phyloP scores from a whole-genome alignment of 2,797 vertebrate species.

The Rhodeus uyekii region DNA sequence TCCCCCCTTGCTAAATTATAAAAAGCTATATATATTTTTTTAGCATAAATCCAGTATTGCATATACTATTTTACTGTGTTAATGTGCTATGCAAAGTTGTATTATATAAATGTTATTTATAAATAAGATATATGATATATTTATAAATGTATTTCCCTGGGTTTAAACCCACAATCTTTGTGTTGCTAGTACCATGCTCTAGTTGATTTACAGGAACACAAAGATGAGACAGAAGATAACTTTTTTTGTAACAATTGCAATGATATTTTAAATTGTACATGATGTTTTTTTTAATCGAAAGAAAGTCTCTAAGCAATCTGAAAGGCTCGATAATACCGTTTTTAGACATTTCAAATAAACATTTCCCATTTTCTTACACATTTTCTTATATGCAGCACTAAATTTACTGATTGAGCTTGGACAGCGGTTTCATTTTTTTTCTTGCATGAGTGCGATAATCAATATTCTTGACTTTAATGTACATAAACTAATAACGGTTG shows the following conservation, averaged over 20 bases:
- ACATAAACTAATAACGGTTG: slow-evolving; percentile 46
- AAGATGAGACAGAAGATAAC: too few species aligned
- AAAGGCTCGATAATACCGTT: background rate
- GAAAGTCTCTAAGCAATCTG: background rate
- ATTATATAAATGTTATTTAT: too few species aligned
- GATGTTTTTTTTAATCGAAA: background rate
- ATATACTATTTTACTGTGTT: too few species aligned
- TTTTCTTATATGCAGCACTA: background rate
- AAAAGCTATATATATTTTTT: too few species aligned
- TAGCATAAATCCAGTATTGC: too few species aligned
- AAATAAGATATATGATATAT: too few species aligned
- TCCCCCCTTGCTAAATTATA: too few species aligned
- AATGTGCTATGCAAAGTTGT: too few species aligned
- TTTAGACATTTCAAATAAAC: background rate
- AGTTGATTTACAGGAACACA: too few species aligned
- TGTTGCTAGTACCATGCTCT: too few species aligned
- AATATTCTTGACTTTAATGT: slow-evolving; percentile 40
- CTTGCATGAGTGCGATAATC: slow-evolving; percentile 36
- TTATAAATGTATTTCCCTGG: too few species aligned
- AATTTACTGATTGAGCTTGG: background rate
- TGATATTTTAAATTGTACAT: background rate
- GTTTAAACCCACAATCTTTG: too few species aligned
- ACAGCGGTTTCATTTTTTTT: slow-evolving; percentile 6
- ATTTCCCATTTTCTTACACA: background rate
- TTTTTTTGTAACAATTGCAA: background rate